A percentile compares a stretch with the other conserved stretches of the same genome.
These are phyloP conservation scores for Menura novaehollandiae DNA, from an alignment of 2,113 vertebrate genomes.

Conservation along the genomic window DNA sequence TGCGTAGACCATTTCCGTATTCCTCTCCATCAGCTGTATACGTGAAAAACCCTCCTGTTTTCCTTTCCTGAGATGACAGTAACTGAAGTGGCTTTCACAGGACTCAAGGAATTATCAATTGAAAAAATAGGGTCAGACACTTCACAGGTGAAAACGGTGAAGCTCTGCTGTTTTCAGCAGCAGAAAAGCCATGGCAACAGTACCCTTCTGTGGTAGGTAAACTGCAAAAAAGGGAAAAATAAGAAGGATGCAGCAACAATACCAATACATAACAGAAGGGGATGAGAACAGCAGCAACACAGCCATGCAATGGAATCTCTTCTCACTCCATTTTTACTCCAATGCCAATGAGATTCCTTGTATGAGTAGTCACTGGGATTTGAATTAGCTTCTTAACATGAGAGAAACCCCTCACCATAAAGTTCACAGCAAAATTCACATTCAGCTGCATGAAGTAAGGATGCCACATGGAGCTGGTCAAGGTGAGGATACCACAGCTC, in stretches of 20 bases:
- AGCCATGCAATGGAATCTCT: not conserved
- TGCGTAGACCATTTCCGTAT: not conserved
- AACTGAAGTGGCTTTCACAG: not conserved
- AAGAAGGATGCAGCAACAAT: not conserved
- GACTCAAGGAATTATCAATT: not conserved
- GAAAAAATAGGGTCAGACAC: not conserved
- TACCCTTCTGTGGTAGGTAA: not conserved
- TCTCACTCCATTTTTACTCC: not conserved
- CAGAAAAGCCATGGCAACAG: not conserved
- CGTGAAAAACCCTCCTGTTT: not conserved
- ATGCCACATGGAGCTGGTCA: too few species aligned
- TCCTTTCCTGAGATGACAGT: not conserved
- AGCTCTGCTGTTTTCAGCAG: not conserved
- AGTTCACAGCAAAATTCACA: not conserved
- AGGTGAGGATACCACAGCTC: not conserved
- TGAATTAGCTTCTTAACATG: not conserved
- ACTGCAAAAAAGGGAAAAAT: not conserved
- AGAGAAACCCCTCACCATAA: not conserved
- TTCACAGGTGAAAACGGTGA: not conserved
- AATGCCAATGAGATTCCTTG: not conserved
- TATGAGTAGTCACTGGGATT: not conserved
- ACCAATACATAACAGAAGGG: not conserved
- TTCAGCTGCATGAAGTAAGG: not conserved
- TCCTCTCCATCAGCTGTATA: not conserved
- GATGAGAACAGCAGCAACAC: not conserved